Percentiles rank a stretch among this genome's conserved stretches.
phyloP scores from a whole-genome alignment of 2,888 invertebrate genomes.

The Ormyrus pomaceus region DNA sequence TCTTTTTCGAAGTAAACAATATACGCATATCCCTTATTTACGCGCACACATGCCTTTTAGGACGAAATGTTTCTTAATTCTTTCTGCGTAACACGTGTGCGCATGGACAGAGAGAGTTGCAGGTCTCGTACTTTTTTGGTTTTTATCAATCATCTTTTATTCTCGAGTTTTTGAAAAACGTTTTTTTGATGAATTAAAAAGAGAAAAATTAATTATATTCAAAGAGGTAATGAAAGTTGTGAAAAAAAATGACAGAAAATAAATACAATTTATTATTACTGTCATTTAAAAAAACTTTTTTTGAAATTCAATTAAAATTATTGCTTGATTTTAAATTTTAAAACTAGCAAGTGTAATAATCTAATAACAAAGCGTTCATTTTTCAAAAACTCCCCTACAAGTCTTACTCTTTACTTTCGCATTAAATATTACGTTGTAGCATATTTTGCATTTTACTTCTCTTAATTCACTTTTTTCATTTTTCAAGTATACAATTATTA shows the following conservation, averaged over 20 bases:
- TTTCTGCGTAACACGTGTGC: slow-evolving; percentile 59
- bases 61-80: slow-evolving; percentile 52
- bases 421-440: slow-evolving; percentile 53
- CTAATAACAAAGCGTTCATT: slow-evolving; percentile 24
- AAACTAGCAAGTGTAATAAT: neutral
- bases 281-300: no score
- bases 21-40: slow-evolving; percentile 47
- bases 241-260: no score
- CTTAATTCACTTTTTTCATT: slow-evolving; percentile 36
- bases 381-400: slow-evolving; percentile 53
- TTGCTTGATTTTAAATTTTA: neutral
- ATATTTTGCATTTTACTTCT: slow-evolving; percentile 45
- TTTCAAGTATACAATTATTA: slow-evolving; percentile 70
- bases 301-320: no score
- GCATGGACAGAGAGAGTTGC: slow-evolving; percentile 62
- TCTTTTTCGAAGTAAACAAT: slow-evolving; percentile 55
- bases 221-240: no score
- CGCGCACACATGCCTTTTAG: slow-evolving; percentile 42
- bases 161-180: slow-evolving; percentile 54
- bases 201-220: no score
- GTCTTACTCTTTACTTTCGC: slow-evolving; percentile 38
- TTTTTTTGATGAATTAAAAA: neutral
- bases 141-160: slow-evolving; percentile 7
- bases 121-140: slow-evolving; percentile 39
- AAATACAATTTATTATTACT: no score